Percentiles rank a stretch among this genome's conserved stretches.
Conservation (phyloP, 2,797 vertebrate genomes). For the Rhabdophis nuchalis region DNA sequence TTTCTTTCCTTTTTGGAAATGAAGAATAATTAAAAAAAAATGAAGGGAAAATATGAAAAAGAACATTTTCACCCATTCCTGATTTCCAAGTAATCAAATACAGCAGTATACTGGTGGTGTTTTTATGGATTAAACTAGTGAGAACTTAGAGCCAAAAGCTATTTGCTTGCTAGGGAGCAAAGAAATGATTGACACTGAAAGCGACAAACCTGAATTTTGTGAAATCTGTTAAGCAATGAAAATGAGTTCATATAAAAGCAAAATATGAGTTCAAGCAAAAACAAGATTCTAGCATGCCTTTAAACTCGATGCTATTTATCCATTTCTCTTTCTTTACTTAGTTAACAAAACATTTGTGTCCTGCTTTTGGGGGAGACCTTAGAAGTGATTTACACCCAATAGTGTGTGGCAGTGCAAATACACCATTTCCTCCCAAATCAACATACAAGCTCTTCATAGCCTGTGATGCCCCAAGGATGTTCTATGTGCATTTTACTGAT, state of each 20-base stretch:
- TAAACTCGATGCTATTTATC: not conserved
- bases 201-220: not conserved
- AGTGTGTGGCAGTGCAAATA: not conserved
- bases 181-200: not conserved
- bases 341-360: not conserved
- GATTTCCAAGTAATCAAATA: not conserved
- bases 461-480: not conserved
- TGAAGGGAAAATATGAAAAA: not conserved
- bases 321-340: not conserved
- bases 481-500: not conserved
- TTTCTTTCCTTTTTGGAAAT: not conserved
- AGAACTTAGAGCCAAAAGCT: not conserved
- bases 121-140: not conserved
- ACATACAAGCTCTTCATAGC: not conserved
- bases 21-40: not conserved
- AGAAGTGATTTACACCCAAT: not conserved
- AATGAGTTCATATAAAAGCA: not conserved
- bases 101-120: not conserved
- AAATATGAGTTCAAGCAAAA: not conserved
- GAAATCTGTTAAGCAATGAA: not conserved
- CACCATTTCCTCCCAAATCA: not conserved
- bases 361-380: not conserved
- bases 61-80: not conserved
- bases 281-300: not conserved
- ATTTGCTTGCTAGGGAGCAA: not conserved